phyloP scores from a whole-genome alignment of 2,113 vertebrate species.

The Pituophis catenifer region DNA sequence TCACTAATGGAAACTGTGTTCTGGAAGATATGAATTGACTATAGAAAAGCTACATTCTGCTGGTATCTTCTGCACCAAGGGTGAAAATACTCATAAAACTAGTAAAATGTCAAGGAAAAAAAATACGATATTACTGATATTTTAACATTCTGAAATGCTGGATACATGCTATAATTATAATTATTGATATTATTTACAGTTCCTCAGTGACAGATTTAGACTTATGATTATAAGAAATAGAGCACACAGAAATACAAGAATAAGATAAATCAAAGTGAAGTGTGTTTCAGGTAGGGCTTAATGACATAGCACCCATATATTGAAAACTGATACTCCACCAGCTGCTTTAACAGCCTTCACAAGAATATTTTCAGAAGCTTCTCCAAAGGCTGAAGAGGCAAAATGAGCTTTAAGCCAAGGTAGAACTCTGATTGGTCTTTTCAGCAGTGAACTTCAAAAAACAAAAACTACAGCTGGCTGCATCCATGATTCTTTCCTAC shows the following conservation, averaged over 20 bases:
- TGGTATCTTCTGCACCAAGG: not conserved
- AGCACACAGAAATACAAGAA: too few relatives aligned
- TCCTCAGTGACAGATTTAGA: not conserved
- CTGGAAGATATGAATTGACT: not conserved
- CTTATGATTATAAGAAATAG: not conserved
- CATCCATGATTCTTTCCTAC: not conserved
- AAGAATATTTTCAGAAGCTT: not conserved
- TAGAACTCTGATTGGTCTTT: not conserved
- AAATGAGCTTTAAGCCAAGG: not conserved
- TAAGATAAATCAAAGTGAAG: not conserved
- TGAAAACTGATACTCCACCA: not conserved
- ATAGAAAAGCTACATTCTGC: not conserved
- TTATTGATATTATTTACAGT: not conserved
- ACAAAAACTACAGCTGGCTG: not conserved
- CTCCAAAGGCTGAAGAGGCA: not conserved
- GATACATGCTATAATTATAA: not conserved
- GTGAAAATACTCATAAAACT: not conserved
- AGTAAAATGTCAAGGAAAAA: not conserved
- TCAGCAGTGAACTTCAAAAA: not conserved
- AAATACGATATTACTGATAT: not conserved
- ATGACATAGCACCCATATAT: not conserved
- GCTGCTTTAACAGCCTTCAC: not conserved
- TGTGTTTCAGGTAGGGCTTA: not conserved
- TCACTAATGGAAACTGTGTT: not conserved
- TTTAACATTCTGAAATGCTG: not conserved